Evolutionary conservation across 2,797 vertebrate species (phyloP).

Genomic region (Argya squamiceps): DNA sequence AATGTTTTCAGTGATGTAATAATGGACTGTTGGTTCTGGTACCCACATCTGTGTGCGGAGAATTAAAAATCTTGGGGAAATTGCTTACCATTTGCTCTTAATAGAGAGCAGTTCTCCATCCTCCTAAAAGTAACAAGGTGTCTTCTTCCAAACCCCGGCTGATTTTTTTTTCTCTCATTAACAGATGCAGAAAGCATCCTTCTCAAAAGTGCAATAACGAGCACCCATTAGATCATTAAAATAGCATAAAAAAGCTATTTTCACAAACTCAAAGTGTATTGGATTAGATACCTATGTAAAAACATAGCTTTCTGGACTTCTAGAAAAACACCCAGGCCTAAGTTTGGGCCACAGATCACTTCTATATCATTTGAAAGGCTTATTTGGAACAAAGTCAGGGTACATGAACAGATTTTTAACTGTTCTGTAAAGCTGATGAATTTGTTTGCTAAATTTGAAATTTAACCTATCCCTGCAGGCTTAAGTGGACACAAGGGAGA

Average conservation of each 20-base stretch:
- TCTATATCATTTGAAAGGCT: rapidly evolving
- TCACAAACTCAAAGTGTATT: not conserved
- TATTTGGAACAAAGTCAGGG: not conserved
- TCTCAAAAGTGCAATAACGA: not conserved
- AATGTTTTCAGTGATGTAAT: not conserved
- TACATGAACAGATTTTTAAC: not conserved
- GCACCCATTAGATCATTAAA: not conserved
- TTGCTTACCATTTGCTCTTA: not conserved
- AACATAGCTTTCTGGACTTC: not conserved
- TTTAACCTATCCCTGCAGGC: not conserved
- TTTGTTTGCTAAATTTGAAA: not conserved
- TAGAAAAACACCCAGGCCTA: not conserved
- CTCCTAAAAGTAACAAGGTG: not conserved
- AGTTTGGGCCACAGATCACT: not conserved
- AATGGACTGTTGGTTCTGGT: not conserved
- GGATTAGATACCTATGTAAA: not conserved
- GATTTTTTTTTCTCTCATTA: not conserved
- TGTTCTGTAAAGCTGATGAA: not conserved
- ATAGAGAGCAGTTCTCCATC: not conserved
- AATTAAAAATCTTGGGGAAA: not conserved
- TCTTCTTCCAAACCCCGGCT: not conserved
- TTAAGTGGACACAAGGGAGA: not conserved
- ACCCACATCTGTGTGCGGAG: not conserved
- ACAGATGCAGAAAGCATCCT: not conserved
- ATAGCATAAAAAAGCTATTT: not conserved